These are phyloP conservation scores for Pimephales promelas DNA, from an alignment of 2,113 vertebrate species.

Conservation along the genomic window DNA sequence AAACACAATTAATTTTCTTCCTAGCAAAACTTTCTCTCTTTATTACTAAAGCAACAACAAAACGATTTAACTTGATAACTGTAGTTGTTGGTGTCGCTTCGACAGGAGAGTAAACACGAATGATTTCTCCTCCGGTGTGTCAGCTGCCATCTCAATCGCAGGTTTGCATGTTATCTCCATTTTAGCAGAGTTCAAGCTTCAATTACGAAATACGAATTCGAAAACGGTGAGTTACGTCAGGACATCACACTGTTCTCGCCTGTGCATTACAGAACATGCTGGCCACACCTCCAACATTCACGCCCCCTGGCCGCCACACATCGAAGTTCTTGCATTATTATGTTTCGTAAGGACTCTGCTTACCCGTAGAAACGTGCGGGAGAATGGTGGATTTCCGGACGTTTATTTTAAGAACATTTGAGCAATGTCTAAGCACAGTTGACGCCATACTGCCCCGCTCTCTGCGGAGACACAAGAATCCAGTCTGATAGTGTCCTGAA, in stretches of 20 bases:
- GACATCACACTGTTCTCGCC: neutral
- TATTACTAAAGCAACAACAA: no score
- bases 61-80: neutral
- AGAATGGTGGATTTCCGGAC: neutral
- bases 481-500: neutral
- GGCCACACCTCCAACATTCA: conserved; percentile 20
- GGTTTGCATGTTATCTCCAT: neutral
- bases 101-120: neutral
- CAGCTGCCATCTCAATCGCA: neutral
- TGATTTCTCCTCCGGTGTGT: neutral
- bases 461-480: conserved; percentile 22
- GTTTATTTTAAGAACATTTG: conserved; percentile 11
- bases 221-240: neutral
- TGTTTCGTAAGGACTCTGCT: neutral
- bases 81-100: neutral
- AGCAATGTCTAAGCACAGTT: conserved; percentile 13
- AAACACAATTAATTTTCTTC: neutral
- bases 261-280: neutral
- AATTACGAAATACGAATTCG: neutral
- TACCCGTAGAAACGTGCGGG: neutral
- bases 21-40: neutral
- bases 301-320: conserved; percentile 13
- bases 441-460: conserved; percentile 33
- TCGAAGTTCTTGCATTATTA: neutral
- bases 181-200: neutral